Evolutionary conservation across 2,113 vertebrate genomes (phyloP), one percentile per base, ranked within the genome.

Genomic region (Rhodinocichla rosea): DNA sequence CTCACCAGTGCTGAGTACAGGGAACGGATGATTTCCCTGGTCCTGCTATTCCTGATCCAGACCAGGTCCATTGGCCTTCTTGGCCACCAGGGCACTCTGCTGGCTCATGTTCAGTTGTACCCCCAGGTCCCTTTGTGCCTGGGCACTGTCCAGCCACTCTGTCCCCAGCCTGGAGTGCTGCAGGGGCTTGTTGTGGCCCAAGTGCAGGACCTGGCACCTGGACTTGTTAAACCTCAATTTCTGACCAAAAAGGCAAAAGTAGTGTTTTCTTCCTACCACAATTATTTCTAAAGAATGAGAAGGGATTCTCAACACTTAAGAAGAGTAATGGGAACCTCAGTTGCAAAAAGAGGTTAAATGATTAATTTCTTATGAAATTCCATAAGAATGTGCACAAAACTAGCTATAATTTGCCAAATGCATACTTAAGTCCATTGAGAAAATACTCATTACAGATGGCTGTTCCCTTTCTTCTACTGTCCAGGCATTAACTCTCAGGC

Each of bases 41-140:
- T 15, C 64, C 78, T 81, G 64, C 78, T 68, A 6, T 33, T 68
- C 27, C 63, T 39, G 78, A 57, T 7, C 2, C 52, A 47, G 63
- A 42, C 28, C 63, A 81, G n/a, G n/a, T 18, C 50, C 16, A 3
- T 2, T 37, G 40, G 77, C 40, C 40, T 8, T 11, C 8, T 5
- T 32, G 50, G 40, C 77, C 63, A 47, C 28, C 22, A 3, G 42
- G 28, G n/a, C 40, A 56, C 40, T 7, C 40, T 20, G 39, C 78
- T 81, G 78, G 42, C 28, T 68, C 22, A 0, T 8, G 42, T 33
- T 0, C n/a, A 39, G 16, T 1, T 0, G 33, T 1, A 5, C 28
- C 22, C 42, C 22, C 42, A 57, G 28, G 30, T 49, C 53, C 35
- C 64, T 69, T 49, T 39, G 23, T 18, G 10, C 42, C 52, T 18